Evolutionary conservation across 2,113 vertebrate species (phyloP), one percentile per base, ranked within the genome.

Genomic region (Peromyscus maniculatus): DNA sequence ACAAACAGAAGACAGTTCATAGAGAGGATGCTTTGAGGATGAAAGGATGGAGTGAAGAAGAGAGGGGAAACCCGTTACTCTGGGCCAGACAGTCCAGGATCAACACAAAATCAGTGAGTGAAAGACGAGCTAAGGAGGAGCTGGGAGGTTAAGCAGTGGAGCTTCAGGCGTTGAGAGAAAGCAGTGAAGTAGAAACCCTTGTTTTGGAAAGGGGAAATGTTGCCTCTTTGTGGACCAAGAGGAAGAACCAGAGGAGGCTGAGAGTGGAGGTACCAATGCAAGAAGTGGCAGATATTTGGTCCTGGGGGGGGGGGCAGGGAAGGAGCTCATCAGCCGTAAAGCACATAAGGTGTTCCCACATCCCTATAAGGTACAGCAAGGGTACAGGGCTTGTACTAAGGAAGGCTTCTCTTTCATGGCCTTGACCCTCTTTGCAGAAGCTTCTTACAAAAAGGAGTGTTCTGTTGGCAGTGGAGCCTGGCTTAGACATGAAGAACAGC

Each of bases 401-500:
- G n/a, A 39, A 80, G 46, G 46, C 12, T 89, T 67, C 57, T 31
- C 19, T 31, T 87, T 24, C 59, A 59, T 91, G 49, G 28, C 13
- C 39, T 87, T 86, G 77, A 46, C 77, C 46, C n/a, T 91, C 28
- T 82, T 78, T 28, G 43, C 19, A 36, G 75, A 96, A 24, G 57
- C 94, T 72, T 89, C 74, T 83, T 11, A 92, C 64, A 89, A 95
- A 62, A 55, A 83, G 6, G 79, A 92, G 24, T 87, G 22, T 90
- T 69, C 95, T 95, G 12, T 15, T 89, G 64, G 1, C 36, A 62
- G 6, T 24, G 21, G 36, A 67, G 19, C 15, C 84, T 46, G 7
- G 49, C 17, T 83, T 16, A 83, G 46, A 90, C 6, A 79, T 21
- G 39, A 82, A 79, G 55, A 74, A 77, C 92, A 91, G 52, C 31